Conservation (phyloP, 1,140 invertebrate species). For the Liolophura sinensis region DNA sequence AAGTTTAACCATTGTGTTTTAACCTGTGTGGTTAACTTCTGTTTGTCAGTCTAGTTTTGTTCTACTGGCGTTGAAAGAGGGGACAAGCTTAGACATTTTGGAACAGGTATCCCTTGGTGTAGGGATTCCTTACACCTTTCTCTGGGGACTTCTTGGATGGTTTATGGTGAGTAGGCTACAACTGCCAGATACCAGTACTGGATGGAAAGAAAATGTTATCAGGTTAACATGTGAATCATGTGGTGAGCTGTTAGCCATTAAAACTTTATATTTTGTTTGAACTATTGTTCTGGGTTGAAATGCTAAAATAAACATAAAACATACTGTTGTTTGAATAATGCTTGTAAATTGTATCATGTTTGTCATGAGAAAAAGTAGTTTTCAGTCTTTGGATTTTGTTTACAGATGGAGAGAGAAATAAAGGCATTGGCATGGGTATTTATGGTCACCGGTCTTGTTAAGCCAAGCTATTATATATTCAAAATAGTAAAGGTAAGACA, state of each 20-base stretch:
- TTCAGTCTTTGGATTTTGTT: background rate
- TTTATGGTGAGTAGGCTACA: conserved; percentile 31
- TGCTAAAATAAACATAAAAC: too few relatives aligned
- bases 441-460: conserved; percentile 33
- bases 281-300: background rate
- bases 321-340: background rate
- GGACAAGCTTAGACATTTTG: conserved; percentile 24
- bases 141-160: conserved; percentile 43
- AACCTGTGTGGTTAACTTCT: too few relatives aligned
- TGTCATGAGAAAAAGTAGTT: background rate
- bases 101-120: conserved; percentile 35
- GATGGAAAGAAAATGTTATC: background rate
- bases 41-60: conserved; percentile 39
- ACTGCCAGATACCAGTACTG: background rate
- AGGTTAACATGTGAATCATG: background rate
- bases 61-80: conserved; percentile 35
- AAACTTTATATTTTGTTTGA: background rate
- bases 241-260: background rate
- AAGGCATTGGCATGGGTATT: conserved; percentile 25
- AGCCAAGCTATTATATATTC: conserved; percentile 39
- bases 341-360: conserved; percentile 3
- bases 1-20: too few relatives aligned
- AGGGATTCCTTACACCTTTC: conserved; percentile 38
- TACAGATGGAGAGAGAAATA: conserved; percentile 34
- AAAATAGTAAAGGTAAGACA: conserved; percentile 34